Base-by-base conservation (phyloP, 2,797 vertebrate genomes). In the Synanceia verrucosa region DNA sequence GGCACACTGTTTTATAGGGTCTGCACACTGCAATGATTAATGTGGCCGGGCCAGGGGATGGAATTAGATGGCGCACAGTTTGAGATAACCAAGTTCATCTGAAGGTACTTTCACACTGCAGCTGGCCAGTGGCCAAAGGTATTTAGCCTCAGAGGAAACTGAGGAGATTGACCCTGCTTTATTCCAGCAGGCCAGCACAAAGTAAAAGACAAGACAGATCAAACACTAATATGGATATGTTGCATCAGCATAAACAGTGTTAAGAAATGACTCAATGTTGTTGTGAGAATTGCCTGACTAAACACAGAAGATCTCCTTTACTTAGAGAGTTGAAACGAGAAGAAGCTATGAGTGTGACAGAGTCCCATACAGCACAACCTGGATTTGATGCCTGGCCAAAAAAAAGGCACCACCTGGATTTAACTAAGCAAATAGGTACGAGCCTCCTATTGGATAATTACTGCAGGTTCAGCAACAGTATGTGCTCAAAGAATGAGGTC, bases 1-100 rank as follows among this genome's bases (percentile, higher is more conserved):
- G 23, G 86, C 78, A 69, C 82, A 85, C 88, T 92, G 87, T 92
- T 92, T 93, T 93, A 92, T 92, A 92, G 89, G 85, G 85, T 82
- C 86, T 87, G 86, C 88, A 89, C 90, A 89, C 85, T 88, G 86
- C 84, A 83, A 86, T 94, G 93, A 94, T 94, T 92, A 93, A 94
- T 93, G 91, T 86, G 91, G 83, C 87, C 75, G 59, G 79, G 88
- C 82, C 82, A 66, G 81, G 73, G 86, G 81, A 90, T 85, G 89
- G 89, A 93, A 92, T 92, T 91, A 92, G 90, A 92, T 83, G 88
- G 89, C 78, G 86, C 78, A 76, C 82, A 50, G 71, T 73, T 83
- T 86, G 84, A 92, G 91, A 94, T 90, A 92, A 92, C 90, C 89
- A 91, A 94, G 93, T 93, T 94, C 93, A 93, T 92, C 91, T 93